Evolutionary conservation across 2,888 invertebrate genomes (phyloP).

Genomic region (Pammene aurita): DNA sequence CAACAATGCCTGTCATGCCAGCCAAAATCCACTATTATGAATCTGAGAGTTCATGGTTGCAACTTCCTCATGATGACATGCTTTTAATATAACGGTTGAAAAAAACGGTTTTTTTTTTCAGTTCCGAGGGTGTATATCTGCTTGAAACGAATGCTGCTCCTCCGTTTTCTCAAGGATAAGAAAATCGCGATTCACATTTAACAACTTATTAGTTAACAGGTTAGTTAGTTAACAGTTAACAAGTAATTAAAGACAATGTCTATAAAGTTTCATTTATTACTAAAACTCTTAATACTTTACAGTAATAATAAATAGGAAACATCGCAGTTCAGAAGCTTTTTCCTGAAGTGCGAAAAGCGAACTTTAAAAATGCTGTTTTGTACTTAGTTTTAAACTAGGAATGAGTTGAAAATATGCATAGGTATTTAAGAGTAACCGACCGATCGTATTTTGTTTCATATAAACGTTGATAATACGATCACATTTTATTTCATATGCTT

Average conservation of each 20-base stretch:
- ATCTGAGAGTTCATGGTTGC: too few species aligned
- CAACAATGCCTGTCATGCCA: too few species aligned
- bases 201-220: too few species aligned
- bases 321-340: slow-evolving; percentile 44
- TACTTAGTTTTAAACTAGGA: slow-evolving; percentile 59
- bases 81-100: too few species aligned
- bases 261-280: slow-evolving; percentile 47
- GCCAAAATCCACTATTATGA: too few species aligned
- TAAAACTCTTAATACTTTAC: slow-evolving; percentile 44
- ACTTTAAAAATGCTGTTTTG: slow-evolving; percentile 70
- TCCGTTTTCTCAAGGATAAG: slow-evolving; percentile 61
- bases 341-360: slow-evolving; percentile 56
- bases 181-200: slow-evolving; percentile 25
- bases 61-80: too few species aligned
- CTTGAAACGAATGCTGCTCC: slow-evolving; percentile 62
- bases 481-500: not conserved
- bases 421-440: not conserved
- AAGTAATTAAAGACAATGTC: slow-evolving; percentile 49
- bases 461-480: not conserved
- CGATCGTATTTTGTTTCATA: slow-evolving; percentile 9
- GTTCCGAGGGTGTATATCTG: slow-evolving; percentile 58
- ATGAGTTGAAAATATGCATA: not conserved
- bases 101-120: slow-evolving; percentile 48
- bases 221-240: too few species aligned
- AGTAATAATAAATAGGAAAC: slow-evolving; percentile 75